Evolutionary conservation across 2,113 vertebrate species (phyloP).

Genomic region (Regulus satrapa): DNA sequence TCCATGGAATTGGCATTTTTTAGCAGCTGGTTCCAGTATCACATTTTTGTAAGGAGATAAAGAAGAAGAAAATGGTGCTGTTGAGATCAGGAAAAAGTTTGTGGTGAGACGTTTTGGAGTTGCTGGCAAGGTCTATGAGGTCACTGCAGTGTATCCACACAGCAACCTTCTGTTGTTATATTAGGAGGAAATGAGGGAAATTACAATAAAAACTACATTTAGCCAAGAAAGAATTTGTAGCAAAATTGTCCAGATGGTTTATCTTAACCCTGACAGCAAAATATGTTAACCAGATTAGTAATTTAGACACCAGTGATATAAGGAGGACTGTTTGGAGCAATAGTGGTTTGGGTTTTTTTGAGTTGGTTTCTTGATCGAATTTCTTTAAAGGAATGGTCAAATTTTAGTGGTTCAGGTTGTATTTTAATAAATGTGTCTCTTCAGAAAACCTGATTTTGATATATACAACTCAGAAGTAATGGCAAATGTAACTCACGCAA

Average conservation of each 20-base stretch:
- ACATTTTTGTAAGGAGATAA: background rate
- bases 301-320: background rate
- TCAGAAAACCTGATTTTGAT: background rate
- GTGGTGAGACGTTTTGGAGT: background rate
- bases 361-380: background rate
- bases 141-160: background rate
- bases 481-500: background rate
- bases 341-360: background rate
- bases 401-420: background rate
- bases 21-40: background rate
- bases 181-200: constrained; percentile 40
- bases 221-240: background rate
- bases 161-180: background rate
- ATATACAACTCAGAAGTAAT: background rate
- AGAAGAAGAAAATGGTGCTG: background rate
- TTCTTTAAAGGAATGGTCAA: background rate
- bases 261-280: constrained; percentile 39
- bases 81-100: background rate
- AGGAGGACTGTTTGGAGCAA: background rate
- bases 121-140: background rate
- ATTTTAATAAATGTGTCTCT: background rate
- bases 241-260: constrained; percentile 42
- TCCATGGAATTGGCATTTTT: background rate
- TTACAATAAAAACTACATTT: constrained; percentile 30
- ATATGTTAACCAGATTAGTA: constrained; percentile 39